Evolutionary conservation across 2,113 vertebrate species (phyloP).

Genomic region (Chloropsis hardwickii): DNA sequence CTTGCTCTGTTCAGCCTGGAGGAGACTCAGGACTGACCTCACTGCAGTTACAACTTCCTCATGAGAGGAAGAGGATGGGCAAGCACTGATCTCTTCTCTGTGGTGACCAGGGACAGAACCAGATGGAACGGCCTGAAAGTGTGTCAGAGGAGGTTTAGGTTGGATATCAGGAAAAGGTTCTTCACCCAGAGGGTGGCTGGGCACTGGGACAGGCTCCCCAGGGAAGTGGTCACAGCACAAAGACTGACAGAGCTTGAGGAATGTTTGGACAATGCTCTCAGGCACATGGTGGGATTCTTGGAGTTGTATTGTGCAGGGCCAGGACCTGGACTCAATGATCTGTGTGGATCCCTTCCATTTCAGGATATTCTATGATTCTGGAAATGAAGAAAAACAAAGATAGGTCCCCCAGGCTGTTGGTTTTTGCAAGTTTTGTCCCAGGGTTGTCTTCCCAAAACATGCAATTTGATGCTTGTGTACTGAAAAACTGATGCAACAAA

Average conservation of each 20-base stretch:
- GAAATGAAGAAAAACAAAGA: neutral
- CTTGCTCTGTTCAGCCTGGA: neutral
- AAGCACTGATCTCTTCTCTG: neutral
- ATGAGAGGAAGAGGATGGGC: neutral
- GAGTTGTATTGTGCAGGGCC: neutral
- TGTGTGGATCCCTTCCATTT: neutral
- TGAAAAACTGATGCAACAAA: neutral
- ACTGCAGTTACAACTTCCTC: fast-evolving
- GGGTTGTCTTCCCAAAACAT: neutral
- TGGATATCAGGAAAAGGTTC: neutral
- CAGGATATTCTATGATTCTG: neutral
- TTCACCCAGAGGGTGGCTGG: neutral
- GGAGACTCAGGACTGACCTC: fast-evolving
- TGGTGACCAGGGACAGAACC: neutral
- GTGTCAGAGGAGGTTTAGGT: neutral
- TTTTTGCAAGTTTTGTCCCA: neutral
- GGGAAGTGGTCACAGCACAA: neutral
- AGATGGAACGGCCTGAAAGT: fast-evolving
- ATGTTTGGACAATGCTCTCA: neutral
- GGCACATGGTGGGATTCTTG: neutral
- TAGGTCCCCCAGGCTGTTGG: neutral
- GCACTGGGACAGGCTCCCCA: neutral
- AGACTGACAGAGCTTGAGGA: neutral
- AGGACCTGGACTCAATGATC: neutral
- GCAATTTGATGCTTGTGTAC: neutral